Conservation (phyloP, 1,140 invertebrate species). For the Pararge aegeria region DNA sequence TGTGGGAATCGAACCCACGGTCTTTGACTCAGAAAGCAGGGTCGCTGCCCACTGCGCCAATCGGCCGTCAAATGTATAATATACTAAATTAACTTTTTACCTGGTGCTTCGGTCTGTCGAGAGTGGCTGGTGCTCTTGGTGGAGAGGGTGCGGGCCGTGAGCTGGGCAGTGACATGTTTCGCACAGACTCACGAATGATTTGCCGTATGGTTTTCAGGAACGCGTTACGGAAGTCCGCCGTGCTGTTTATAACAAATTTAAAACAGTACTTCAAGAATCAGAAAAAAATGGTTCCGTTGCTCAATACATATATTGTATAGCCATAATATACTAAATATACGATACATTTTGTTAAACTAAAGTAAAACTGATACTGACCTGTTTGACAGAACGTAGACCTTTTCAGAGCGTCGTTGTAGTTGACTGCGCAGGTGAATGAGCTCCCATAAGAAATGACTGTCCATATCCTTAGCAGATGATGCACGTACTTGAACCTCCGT, state of each 20-base stretch:
- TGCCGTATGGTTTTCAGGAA: conserved; percentile 98
- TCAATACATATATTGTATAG: no score
- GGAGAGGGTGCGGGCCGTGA: conserved; percentile 80
- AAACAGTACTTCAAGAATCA: no score
- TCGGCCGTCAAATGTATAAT: no score
- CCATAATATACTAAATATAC: no score
- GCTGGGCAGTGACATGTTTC: conserved; percentile 95
- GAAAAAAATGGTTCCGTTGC: no score
- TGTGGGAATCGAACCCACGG: no score
- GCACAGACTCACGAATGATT: conserved; percentile 96
- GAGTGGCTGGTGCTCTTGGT: conserved; percentile 71
- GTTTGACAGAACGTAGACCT: conserved; percentile 97
- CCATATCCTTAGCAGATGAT: conserved; percentile 94
- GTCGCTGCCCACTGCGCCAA: no score
- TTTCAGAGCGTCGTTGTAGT: conserved; percentile 95
- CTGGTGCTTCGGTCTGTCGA: conserved; percentile 81
- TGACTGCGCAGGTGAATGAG: conserved; percentile 96
- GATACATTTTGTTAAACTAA: neutral
- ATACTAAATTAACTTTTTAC: no score
- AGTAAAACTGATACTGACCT: conserved; percentile 80
- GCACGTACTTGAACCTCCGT: conserved; percentile 97
- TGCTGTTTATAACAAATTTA: conserved; percentile 84
- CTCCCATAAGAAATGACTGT: conserved; percentile 97
- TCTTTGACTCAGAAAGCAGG: no score
- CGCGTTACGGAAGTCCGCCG: conserved; percentile 96